Conservation (phyloP, 2,888 invertebrate species). For the Acrocera orbiculus region DNA sequence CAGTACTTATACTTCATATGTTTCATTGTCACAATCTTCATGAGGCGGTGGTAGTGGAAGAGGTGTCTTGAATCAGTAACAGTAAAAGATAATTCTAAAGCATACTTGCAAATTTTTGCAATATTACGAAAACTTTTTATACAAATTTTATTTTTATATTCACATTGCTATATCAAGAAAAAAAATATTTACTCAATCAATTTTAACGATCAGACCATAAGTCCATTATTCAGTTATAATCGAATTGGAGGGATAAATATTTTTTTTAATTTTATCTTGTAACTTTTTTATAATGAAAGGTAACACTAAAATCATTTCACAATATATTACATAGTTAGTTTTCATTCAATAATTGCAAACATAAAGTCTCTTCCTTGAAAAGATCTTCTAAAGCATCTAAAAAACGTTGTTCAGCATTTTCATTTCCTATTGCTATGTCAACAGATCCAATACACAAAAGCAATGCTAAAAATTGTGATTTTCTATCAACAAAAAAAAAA, state of each 20-base stretch:
- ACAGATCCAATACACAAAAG: slow-evolving; percentile 64
- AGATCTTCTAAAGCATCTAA: slow-evolving; percentile 58
- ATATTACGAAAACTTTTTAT: too few relatives aligned
- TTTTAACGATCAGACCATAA: slow-evolving; percentile 1
- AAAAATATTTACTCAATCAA: too few relatives aligned
- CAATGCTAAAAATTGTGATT: slow-evolving; percentile 55
- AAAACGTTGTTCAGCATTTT: slow-evolving; percentile 54
- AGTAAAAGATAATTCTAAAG: too few relatives aligned
- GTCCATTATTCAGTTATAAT: background rate
- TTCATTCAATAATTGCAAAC: slow-evolving; percentile 3
- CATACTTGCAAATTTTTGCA: too few relatives aligned
- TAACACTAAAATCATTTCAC: too few relatives aligned
- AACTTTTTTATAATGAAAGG: background rate
- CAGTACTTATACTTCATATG: too few relatives aligned
- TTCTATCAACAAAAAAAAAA: slow-evolving; percentile 18
- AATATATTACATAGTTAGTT: too few relatives aligned
- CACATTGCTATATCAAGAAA: too few relatives aligned
- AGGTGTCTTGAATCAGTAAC: too few relatives aligned
- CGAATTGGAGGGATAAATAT: slow-evolving; percentile 2
- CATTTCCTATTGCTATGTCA: slow-evolving; percentile 60
- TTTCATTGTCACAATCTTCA: too few relatives aligned
- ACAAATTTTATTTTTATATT: too few relatives aligned
- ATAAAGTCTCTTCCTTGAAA: slow-evolving; percentile 48
- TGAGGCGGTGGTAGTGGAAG: too few relatives aligned
- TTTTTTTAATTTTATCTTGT: slow-evolving; percentile 1